Evolutionary conservation across 2,888 invertebrate genomes (phyloP).

Genomic region (Balanococcus diminutus): DNA sequence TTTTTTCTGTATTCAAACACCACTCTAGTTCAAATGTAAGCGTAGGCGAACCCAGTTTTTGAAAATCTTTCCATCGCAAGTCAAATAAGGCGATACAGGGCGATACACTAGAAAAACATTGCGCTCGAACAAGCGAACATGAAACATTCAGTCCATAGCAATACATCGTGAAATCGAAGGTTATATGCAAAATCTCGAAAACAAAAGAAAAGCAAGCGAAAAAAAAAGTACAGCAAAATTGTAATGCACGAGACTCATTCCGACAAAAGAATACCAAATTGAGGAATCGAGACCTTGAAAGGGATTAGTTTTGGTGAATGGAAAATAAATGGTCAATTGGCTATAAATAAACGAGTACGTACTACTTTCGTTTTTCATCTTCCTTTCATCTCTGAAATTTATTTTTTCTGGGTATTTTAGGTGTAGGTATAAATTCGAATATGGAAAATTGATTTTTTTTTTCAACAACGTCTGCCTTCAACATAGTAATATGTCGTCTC

Average conservation of each 20-base stretch:
- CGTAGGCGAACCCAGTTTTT: background rate
- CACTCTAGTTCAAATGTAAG: too few relatives aligned
- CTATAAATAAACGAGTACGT: background rate
- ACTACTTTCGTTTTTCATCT: background rate
- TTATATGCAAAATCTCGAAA: background rate
- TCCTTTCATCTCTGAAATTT: background rate
- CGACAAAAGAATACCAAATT: background rate
- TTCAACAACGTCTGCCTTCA: background rate
- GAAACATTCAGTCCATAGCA: background rate
- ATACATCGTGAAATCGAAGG: background rate
- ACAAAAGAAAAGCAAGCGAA: background rate
- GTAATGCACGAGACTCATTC: background rate
- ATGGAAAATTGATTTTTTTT: background rate
- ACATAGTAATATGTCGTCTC: background rate
- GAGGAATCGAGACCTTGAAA: background rate
- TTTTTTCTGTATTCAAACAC: too few relatives aligned
- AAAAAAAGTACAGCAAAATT: background rate
- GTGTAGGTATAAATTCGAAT: background rate
- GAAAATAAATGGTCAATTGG: too few relatives aligned
- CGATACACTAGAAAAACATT: background rate
- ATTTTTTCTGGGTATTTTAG: background rate
- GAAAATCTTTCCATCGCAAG: background rate
- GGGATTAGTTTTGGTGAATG: background rate
- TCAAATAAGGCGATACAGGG: background rate
- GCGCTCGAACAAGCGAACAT: background rate